Percentiles rank a stretch among this genome's conserved stretches.
These are phyloP conservation scores for Mastacembelus armatus DNA, from an alignment of 2,797 vertebrate genomes.

Conservation along the genomic window DNA sequence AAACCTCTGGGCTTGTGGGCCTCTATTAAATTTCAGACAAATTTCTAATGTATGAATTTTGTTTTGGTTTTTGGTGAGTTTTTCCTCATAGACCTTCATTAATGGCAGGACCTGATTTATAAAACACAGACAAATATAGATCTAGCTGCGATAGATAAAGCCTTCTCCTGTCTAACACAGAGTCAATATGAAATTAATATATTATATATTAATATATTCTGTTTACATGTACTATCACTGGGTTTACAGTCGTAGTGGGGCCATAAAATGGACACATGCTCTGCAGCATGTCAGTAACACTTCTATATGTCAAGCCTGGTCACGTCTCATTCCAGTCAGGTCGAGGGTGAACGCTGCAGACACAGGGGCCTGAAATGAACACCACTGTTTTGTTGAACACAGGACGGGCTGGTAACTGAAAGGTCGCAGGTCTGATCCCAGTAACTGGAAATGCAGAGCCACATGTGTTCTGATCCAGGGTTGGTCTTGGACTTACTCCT, in stretches of 20 bases:
- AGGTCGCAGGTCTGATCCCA: constrained; percentile 21
- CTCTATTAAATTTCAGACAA: neutral
- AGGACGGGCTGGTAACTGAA: neutral
- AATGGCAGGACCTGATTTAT: too few species aligned
- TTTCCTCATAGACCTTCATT: too few species aligned
- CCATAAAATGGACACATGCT: neutral
- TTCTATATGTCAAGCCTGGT: constrained; percentile 19
- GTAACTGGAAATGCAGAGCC: too few species aligned
- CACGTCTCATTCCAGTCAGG: constrained; percentile 60
- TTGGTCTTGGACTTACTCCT: too few species aligned
- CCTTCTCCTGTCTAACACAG: too few species aligned
- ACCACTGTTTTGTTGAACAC: constrained; percentile 16
- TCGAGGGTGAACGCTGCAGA: constrained; percentile 37
- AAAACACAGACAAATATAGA: too few species aligned
- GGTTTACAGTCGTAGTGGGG: neutral
- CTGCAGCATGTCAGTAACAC: constrained; percentile 43
- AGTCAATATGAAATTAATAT: too few species aligned
- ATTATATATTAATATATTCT: too few species aligned
- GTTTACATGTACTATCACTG: neutral
- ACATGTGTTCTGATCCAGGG: too few species aligned
- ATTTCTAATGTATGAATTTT: too few species aligned
- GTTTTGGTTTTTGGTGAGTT: too few species aligned
- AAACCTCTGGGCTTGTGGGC: neutral
- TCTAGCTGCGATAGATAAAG: too few species aligned
- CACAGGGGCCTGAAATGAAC: neutral